These are phyloP conservation scores for Drosophila varians DNA, from an alignment of 1,140 invertebrate genomes.

Conservation along the genomic window DNA sequence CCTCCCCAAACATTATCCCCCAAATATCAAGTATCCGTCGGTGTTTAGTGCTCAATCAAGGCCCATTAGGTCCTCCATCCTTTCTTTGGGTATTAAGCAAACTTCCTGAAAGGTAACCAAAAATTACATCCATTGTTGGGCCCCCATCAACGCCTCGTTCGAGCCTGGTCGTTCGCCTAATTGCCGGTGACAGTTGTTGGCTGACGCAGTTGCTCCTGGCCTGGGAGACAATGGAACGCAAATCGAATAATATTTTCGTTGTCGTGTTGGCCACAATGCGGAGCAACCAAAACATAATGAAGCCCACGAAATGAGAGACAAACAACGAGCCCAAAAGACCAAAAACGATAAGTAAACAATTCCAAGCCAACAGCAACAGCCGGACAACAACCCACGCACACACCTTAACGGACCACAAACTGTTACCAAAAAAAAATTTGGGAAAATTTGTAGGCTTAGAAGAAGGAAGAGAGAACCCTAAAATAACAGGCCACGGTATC, in stretches of 20 bases:
- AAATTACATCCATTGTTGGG: slow-evolving; percentile 30
- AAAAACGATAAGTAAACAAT: slow-evolving; percentile 74
- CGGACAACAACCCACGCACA: slow-evolving; percentile 26
- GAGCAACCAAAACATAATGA: slow-evolving; percentile 51
- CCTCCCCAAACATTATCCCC: neutral
- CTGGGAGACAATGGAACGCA: slow-evolving; percentile 31
- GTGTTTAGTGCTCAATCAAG: slow-evolving; percentile 38
- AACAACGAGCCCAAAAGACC: slow-evolving; percentile 62
- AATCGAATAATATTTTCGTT: slow-evolving; percentile 81
- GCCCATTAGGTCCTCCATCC: slow-evolving; percentile 25
- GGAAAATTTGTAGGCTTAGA: slow-evolving; percentile 1
- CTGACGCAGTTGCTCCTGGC: slow-evolving; percentile 33
- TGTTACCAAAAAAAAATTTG: slow-evolving; percentile 70
- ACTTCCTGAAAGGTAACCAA: slow-evolving; percentile 57
- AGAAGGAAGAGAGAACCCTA: slow-evolving; percentile 50
- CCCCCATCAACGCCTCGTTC: slow-evolving; percentile 57
- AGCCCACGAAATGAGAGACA: slow-evolving; percentile 44
- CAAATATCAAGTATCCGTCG: slow-evolving; percentile 40
- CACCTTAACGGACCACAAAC: slow-evolving; percentile 56
- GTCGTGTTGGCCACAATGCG: slow-evolving; percentile 62
- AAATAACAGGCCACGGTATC: slow-evolving; percentile 64
- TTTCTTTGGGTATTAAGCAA: slow-evolving; percentile 1
- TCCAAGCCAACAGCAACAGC: slow-evolving; percentile 24
- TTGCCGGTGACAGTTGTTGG: slow-evolving; percentile 69
- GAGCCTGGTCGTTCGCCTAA: slow-evolving; percentile 57